phyloP scores from a whole-genome alignment of 1,140 invertebrate genomes.

The Diorhabda sublineata region DNA sequence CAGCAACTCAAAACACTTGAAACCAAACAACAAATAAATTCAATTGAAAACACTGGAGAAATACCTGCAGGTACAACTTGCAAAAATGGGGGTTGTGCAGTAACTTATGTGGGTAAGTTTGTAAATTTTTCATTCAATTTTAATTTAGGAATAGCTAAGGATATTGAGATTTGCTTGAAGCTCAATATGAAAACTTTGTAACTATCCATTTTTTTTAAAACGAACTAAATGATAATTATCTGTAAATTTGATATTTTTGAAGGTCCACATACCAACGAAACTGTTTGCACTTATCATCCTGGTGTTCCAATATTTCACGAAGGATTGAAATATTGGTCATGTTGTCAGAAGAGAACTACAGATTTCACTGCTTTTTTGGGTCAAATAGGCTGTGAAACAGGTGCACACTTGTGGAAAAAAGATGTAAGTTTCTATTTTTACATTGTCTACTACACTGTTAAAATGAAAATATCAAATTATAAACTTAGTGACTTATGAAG shows the following conservation, averaged over 20 bases:
- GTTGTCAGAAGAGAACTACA: constrained; percentile 88
- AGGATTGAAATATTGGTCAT: constrained; percentile 97
- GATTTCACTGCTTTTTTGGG: constrained; percentile 90
- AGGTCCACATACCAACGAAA: constrained; percentile 56
- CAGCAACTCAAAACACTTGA: constrained; percentile 45
- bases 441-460: too few relatives aligned
- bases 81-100: constrained; percentile 82
- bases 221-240: too few relatives aligned
- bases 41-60: constrained; percentile 29
- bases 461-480: too few relatives aligned
- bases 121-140: too few relatives aligned
- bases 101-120: constrained; percentile 60
- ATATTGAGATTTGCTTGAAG: too few relatives aligned
- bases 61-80: constrained; percentile 77
- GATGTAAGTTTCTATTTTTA: constrained; percentile 51
- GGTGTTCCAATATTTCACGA: constrained; percentile 95
- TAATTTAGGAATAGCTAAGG: too few relatives aligned
- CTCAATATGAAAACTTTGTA: too few relatives aligned
- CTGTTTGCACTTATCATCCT: constrained; percentile 78
- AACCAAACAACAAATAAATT: constrained; percentile 13
- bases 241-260: neutral
- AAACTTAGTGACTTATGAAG: too few relatives aligned
- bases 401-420: constrained; percentile 84
- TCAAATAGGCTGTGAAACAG: constrained; percentile 80
- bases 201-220: too few relatives aligned